Evolutionary conservation across 2,797 vertebrate genomes (phyloP), one percentile per base, ranked within the genome.

Genomic region (Sparidentex hasta): DNA sequence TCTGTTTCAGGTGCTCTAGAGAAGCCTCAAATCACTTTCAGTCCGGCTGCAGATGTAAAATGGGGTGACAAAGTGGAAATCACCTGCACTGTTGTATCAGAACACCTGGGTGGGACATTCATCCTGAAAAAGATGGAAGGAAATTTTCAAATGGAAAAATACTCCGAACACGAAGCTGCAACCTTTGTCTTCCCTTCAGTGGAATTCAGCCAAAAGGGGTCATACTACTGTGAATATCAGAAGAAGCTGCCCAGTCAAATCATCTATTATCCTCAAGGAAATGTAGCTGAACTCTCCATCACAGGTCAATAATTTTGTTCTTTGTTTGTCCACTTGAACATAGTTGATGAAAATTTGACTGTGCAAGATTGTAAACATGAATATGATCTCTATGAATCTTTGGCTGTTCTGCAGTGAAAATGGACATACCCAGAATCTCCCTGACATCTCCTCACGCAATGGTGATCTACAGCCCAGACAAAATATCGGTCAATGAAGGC

Each of bases 201-300:
- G 13, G 77, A 92, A 57, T 94, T 93, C 56, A 71, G 0, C 20
- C 83, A 92, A 1, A 87, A 48, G 18, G 94, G 94, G 2, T 82
- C 89, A 0, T 95, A 95, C 79, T 91, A 87, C 71, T 95, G 94
- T 84, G 90, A 93, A 88, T 95, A 92, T 88, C 86, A 91, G 23
- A 94, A 93, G 79, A 90, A 87, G 79, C 0, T 94, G 50, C 3
- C 78, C 1, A 52, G 7, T 41, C 80, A 91, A 66, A 2, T 81
- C 3, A 91, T 95, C 73, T 52, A 78, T 62, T 92, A 87, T 62
- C 90, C 93, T 51, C 86, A 88, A 61, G 93, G 93, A 69, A 74
- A 77, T 47, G 1, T 21, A 8, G 83, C 71, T 8, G 87, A 92
- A 0, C 80, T 95, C 12, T 61, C 76, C 16, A 68, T 95, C 61